Evolutionary conservation across 2,797 vertebrate species (phyloP), one percentile per base, ranked within the genome.

Genomic region (Harpagifer antarcticus): DNA sequence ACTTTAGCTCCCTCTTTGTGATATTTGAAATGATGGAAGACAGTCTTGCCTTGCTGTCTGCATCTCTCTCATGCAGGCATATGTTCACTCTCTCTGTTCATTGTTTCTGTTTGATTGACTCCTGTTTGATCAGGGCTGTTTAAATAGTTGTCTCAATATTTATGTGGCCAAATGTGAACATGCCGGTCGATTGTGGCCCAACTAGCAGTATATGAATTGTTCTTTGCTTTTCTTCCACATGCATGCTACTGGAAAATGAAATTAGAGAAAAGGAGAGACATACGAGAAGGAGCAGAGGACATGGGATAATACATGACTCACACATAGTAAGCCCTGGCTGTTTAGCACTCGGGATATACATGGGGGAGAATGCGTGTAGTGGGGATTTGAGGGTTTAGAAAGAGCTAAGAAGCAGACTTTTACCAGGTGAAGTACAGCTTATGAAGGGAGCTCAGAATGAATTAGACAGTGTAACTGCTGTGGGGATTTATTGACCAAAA

Each of bases 121-220:
- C 13, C 6, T 82, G 79, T 85, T 89, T 88, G 78, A 83, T 84
- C 84, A 82, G 75, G 74, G 59, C 63, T 85, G 73, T 89, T 86
- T 85, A 87, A 88, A 85, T 83, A 86, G 66, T 79, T 83, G 63
- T 81, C 74, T 77, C 72, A 86, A 85, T 89, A 87, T 90, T 87
- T 82, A 62, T 74, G 56, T 67, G 65, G 44, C 55, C 78, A 78
- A 60, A 71, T 79, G 75, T 66, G 59, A 84, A 69, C 71, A 83
- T 85, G 62, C 68, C 13, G 40, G 69, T 45, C 40, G 72, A 71
- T 69, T 74, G 65, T 52, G 59, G 52, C 65, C 64, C 50, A 61
- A 75, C 59, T 66, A 78, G 65, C 81, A 62, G 84, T 74, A 68
- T 76, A 56, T 84, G 62, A 77, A 84, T 79, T 76, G 64, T 71